A percentile compares a stretch with the other conserved stretches of the same genome.
phyloP scores from a whole-genome alignment of 2,113 vertebrate species.

The Daboia siamensis region DNA sequence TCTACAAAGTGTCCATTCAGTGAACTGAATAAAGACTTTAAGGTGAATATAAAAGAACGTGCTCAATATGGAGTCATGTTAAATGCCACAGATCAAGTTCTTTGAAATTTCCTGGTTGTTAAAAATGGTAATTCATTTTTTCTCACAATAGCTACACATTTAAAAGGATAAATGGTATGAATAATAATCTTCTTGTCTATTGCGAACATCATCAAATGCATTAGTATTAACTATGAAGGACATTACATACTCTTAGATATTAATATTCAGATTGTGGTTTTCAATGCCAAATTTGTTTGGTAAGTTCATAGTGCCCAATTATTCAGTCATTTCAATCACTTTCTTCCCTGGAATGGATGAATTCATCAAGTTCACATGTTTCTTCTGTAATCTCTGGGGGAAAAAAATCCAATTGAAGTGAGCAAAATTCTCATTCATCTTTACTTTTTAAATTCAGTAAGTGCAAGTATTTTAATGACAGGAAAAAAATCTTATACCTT shows the following conservation, averaged over 20 bases:
- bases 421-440: neutral
- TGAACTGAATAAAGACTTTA: slow-evolving; percentile 14
- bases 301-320: neutral
- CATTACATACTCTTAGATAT: neutral
- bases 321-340: neutral
- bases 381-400: neutral
- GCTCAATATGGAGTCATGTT: neutral
- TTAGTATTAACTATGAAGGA: neutral
- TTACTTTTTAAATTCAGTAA: neutral
- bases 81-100: neutral
- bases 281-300: neutral
- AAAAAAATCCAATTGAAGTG: neutral
- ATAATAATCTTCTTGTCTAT: neutral
- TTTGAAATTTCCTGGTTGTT: neutral
- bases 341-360: neutral
- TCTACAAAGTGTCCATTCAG: neutral
- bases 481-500: neutral
- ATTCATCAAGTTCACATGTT: neutral
- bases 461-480: neutral
- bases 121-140: neutral
- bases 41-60: neutral
- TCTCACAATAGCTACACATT: neutral
- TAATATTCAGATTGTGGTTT: neutral
- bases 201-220: neutral
- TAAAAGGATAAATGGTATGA: neutral